Evolutionary conservation across 2,888 invertebrate genomes (phyloP), one percentile per base, ranked within the genome.

Genomic region (Resseliella maxima): DNA sequence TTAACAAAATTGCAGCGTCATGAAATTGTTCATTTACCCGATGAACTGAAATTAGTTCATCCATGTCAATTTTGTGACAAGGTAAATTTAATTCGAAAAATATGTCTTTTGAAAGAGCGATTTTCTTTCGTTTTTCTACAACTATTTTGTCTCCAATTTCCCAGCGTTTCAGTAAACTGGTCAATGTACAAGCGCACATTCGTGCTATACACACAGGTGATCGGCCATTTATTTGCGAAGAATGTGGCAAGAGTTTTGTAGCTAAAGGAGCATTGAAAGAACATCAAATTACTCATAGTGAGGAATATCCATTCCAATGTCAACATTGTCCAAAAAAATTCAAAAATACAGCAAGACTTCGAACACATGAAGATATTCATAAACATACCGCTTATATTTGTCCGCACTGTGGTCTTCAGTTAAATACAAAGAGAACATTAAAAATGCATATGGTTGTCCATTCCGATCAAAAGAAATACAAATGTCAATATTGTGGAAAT

Each of bases 251-350:
- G 86, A 90, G 91, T 18, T 90, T 92, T 27, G 91, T 91, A 45
- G 92, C 92, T 3, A 90, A 91, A 85, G 92, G 92, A 0, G 92
- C 92, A 0, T 88, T 92, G 0, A 92, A 91, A 59, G 92, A 92
- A 87, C 92, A 92, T 88, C 90, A 91, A 87, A 89, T 92, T 6
- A 91, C 91, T 0, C 92, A 92, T 87, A 91, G 91, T 24, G 91
- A 92, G 0, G 91, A 91, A 6, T 90, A 90, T 2, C 92, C 92
- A 0, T 92, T 90, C 88, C 89, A 90, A 81, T 92, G 92, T 88
- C 88, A 89, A 0, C 90, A 91, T 36, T 91, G 91, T 83, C 89
- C 89, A 0, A 90, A 90, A 24, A 88, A 88, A 15, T 91, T 91
- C 86, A 91, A 91, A 88, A 91, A 90, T 86, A 89, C 89, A 41